Evolutionary conservation across 2,113 vertebrate species (phyloP).

Genomic region (Gallinago undulata): DNA sequence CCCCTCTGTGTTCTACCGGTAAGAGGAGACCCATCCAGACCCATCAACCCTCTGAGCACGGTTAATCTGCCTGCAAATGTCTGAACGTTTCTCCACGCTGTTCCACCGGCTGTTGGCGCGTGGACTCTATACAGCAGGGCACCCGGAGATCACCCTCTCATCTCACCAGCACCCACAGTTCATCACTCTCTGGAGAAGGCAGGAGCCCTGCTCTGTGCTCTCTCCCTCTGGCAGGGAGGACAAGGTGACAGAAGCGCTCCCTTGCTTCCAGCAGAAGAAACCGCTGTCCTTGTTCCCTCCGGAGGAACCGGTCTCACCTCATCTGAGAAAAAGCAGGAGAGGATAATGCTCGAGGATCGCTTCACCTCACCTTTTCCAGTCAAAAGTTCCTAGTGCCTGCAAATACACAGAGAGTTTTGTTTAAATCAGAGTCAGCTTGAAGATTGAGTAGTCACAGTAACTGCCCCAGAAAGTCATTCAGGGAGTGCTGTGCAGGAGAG

Average conservation of each 20-base stretch:
- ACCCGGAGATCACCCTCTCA: not conserved
- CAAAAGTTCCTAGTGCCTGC: slow-evolving; percentile 22
- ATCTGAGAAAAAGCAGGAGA: slow-evolving; percentile 35
- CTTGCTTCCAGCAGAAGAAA: slow-evolving; percentile 24
- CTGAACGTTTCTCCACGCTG: not conserved
- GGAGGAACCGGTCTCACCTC: slow-evolving; percentile 52
- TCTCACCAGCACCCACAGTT: not conserved
- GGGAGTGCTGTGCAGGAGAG: not conserved
- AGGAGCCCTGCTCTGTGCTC: not conserved
- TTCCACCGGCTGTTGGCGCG: not conserved
- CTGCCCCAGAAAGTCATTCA: not conserved
- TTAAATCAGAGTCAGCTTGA: not conserved
- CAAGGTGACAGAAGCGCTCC: not conserved
- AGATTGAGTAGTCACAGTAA: not conserved
- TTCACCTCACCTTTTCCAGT: not conserved
- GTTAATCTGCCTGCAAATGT: not conserved
- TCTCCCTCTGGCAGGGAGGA: not conserved
- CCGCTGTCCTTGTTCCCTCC: slow-evolving; percentile 35
- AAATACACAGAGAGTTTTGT: not conserved
- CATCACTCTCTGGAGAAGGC: not conserved
- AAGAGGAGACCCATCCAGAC: not conserved
- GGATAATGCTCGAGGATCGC: not conserved
- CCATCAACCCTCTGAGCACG: not conserved
- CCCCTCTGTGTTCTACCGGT: not conserved
- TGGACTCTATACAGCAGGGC: not conserved